A percentile compares a stretch with the other conserved stretches of the same genome.
Evolutionary conservation across 92 coral and sea anemone genomes (phyloP).

Genomic region (Zoanthus sociatus): DNA sequence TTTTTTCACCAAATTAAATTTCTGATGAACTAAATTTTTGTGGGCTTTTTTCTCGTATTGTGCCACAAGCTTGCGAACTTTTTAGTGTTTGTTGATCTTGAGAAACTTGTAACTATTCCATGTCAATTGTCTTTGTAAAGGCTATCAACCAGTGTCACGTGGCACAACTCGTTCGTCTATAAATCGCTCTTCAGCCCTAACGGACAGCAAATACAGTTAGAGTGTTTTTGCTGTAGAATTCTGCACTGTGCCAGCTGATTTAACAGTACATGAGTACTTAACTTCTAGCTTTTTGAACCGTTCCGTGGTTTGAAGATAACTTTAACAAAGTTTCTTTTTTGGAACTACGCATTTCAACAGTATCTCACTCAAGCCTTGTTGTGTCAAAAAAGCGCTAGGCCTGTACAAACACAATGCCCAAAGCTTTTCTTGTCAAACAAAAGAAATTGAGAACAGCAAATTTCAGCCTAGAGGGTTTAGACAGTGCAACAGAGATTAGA

Average conservation of each 20-base stretch:
- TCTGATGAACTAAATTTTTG: neutral
- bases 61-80: conserved; percentile 18
- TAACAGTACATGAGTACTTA: neutral
- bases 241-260: conserved; percentile 25
- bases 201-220: conserved; percentile 33
- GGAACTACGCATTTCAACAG: neutral
- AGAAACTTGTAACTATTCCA: conserved; percentile 3
- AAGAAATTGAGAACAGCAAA: conserved; percentile 64
- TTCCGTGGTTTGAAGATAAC: neutral
- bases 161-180: conserved; percentile 39
- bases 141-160: conserved; percentile 34
- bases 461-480: neutral
- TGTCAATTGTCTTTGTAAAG: conserved; percentile 23
- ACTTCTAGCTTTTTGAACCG: conserved; percentile 39
- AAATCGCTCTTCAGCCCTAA: conserved; percentile 37
- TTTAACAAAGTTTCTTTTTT: neutral
- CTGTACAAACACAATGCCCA: conserved; percentile 71
- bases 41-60: conserved; percentile 1
- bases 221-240: conserved; percentile 44
- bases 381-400: conserved; percentile 1
- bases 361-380: neutral
- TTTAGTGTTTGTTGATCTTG: conserved; percentile 6
- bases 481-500: neutral
- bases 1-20: neutral
- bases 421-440: conserved; percentile 86